Evolutionary conservation across 2,113 vertebrate species (phyloP), one percentile per base, ranked within the genome.

Genomic region (Lota lota): DNA sequence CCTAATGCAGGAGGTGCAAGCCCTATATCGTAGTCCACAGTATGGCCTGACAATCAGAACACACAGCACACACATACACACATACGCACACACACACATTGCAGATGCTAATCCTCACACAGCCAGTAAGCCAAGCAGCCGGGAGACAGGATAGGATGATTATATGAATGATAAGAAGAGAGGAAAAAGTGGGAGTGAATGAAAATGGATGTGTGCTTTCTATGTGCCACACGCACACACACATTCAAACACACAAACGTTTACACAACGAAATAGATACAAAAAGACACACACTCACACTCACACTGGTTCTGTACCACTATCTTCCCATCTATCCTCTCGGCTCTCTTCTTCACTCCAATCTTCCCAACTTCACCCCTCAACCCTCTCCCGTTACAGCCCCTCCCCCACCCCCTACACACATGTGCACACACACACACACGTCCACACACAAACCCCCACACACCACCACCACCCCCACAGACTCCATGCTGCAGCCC

Each of bases 401-500:
- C 63, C 72, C 70, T 58, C 53, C 73, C 51, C 7, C 22, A 59
- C 63, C 51, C 19, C 74, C 40, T 15, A 22, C 59, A 22, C 57
- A 4, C 24, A 17, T 61, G 20, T n/a, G 60, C 63, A 62, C 72
- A 14, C 65, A 22, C 59, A 22, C 65, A 63, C 71, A 74, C 78
- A 61, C 28, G 17, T 58, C 14, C n/a, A 66, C 66, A 64, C 71
- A n/a, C 57, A 10, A 10, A 22, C 4, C 14, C 16, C 36, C 40
- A 33, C 67, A 63, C 71, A n/a, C 57, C 14, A 20, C 40, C 40
- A 47, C 7, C 40, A 60, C 12, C 19, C 5, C 36, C 40, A 33
- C 66, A 83, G 92, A 88, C 93, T 95, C 93, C 88, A 84, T 93
- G 91, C 88, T 92, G 92, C 91, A 91, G 94, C 94, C 94, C 93